A percentile compares a stretch with the other conserved stretches of the same genome.
Evolutionary conservation across 2,888 invertebrate genomes (phyloP).

Genomic region (Lepas anatifera): DNA sequence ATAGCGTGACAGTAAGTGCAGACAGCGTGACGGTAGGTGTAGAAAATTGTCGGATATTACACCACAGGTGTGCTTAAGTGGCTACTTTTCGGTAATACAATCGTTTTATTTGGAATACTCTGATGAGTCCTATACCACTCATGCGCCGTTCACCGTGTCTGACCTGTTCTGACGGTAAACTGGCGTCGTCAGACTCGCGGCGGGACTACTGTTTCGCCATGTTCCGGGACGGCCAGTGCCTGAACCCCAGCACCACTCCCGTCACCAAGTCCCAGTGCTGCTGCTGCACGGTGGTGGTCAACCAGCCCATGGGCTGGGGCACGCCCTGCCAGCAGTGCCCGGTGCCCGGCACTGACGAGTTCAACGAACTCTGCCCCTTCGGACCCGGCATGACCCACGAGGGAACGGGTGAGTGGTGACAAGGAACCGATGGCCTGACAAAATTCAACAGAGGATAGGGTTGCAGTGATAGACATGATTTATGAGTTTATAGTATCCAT

Average conservation of each 20-base stretch:
- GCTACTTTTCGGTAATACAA: too few relatives aligned
- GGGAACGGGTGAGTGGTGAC: conserved; percentile 47
- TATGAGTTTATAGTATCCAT: too few relatives aligned
- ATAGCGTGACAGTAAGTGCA: conserved; percentile 18
- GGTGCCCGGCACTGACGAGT: conserved; percentile 51
- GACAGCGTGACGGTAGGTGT: background rate
- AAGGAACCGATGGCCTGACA: background rate
- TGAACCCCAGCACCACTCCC: conserved; percentile 57
- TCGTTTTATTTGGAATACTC: too few relatives aligned
- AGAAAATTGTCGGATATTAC: too few relatives aligned
- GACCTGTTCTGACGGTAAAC: background rate
- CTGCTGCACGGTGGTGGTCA: conserved; percentile 55
- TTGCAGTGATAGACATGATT: too few relatives aligned
- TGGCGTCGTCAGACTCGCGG: conserved; percentile 50
- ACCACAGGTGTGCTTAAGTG: too few relatives aligned
- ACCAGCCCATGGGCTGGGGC: conserved; percentile 67
- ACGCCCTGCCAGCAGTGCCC: conserved; percentile 66
- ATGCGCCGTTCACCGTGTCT: too few relatives aligned
- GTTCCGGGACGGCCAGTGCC: conserved; percentile 61
- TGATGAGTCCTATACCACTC: too few relatives aligned
- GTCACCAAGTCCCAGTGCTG: conserved; percentile 79
- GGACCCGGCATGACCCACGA: conserved; percentile 66
- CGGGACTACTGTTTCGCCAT: conserved; percentile 69
- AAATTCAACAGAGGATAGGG: too few relatives aligned
- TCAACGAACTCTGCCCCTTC: conserved; percentile 58